A percentile compares a stretch with the other conserved stretches of the same genome.
These are phyloP conservation scores for Phrynocephalus forsythii DNA, from an alignment of 2,797 vertebrate genomes.

Conservation along the genomic window DNA sequence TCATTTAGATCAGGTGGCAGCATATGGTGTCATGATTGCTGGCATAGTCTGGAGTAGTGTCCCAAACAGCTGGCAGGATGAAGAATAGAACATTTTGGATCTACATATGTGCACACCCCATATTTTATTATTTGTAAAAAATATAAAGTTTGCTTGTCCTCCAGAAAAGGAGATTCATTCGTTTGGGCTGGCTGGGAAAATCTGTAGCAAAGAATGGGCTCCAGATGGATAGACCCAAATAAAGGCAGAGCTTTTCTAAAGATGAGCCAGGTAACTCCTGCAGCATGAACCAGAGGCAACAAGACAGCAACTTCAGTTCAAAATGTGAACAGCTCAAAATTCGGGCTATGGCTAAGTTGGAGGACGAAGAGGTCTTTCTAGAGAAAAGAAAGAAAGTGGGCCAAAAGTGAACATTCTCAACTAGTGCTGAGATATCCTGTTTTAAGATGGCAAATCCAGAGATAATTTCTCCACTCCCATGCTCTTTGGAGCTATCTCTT, in stretches of 20 bases:
- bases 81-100: background rate
- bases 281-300: background rate
- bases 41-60: background rate
- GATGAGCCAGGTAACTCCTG: rapidly evolving
- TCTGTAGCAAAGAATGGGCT: background rate
- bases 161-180: background rate
- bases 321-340: background rate
- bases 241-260: background rate
- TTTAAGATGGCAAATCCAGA: background rate
- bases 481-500: background rate
- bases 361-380: background rate
- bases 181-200: background rate
- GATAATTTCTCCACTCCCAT: no score
- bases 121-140: background rate
- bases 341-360: background rate
- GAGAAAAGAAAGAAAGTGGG: background rate
- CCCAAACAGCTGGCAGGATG: background rate
- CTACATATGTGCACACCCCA: background rate
- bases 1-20: background rate
- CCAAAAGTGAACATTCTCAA: background rate
- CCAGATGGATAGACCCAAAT: no score
- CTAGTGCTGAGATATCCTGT: background rate
- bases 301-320: no score
- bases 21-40: background rate
- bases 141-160: background rate